A percentile compares a stretch with the other conserved stretches of the same genome.
phyloP scores from a whole-genome alignment of 2,113 vertebrate species.

The Cavia aperea region DNA sequence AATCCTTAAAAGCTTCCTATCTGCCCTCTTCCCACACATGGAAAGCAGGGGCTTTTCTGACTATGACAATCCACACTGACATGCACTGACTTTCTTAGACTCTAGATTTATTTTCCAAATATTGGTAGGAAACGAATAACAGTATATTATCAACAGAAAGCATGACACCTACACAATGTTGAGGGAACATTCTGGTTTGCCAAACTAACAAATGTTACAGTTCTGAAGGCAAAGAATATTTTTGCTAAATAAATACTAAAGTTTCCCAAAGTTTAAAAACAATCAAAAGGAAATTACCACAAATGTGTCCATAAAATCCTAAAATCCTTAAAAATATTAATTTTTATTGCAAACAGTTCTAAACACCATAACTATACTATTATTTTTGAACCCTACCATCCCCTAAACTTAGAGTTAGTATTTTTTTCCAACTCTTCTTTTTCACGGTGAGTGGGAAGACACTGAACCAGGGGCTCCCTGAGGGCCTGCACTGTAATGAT shows the following conservation, averaged over 20 bases:
- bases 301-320: not conserved
- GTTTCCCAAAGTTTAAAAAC: not conserved
- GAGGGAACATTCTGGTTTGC: slow-evolving; percentile 50
- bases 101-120: slow-evolving; percentile 35
- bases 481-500: slow-evolving; percentile 3
- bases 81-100: not conserved
- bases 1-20: not conserved
- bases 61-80: not conserved
- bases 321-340: not conserved
- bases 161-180: slow-evolving; percentile 43
- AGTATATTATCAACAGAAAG: slow-evolving; percentile 56
- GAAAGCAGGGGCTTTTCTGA: slow-evolving; percentile 1
- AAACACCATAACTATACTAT: not conserved
- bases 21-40: not conserved
- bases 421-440: not conserved
- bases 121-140: slow-evolving; percentile 24
- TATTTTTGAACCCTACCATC: not conserved
- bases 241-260: slow-evolving; percentile 44
- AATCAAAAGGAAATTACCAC: slow-evolving; percentile 26
- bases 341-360: slow-evolving; percentile 27
- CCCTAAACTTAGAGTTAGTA: not conserved
- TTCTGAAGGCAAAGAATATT: slow-evolving; percentile 36
- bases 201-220: slow-evolving; percentile 43
- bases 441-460: not conserved
- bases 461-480: not conserved